phyloP scores from a whole-genome alignment of 1,140 invertebrate species.

The Lordiphosa stackelbergi region DNA sequence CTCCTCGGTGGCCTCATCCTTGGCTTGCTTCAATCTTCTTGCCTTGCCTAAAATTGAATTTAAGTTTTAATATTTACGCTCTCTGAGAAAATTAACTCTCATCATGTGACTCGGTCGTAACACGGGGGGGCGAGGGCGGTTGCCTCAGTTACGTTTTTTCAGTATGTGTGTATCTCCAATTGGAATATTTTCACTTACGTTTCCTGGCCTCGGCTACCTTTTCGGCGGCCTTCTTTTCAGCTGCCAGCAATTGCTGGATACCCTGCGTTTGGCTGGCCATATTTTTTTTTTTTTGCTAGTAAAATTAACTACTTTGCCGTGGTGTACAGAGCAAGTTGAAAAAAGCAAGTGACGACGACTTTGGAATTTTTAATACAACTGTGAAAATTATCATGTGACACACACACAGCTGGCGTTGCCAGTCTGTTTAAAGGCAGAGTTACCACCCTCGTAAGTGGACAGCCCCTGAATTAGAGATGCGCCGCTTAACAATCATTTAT shows the following conservation, averaged over 20 bases:
- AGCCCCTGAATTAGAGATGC: no score
- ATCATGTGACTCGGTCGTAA: conserved; percentile 67
- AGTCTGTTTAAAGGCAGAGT: no score
- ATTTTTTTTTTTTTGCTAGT: conserved; percentile 71
- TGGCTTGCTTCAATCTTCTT: conserved; percentile 97
- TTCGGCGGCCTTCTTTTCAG: conserved; percentile 98
- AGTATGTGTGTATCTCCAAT: conserved; percentile 25
- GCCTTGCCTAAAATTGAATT: conserved; percentile 88
- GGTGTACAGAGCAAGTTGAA: conserved; percentile 58
- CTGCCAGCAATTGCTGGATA: conserved; percentile 97
- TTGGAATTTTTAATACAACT: conserved; percentile 20
- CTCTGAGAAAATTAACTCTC: conserved; percentile 27
- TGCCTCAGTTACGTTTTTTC: conserved; percentile 34
- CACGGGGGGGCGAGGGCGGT: conserved; percentile 13
- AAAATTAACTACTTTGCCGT: conserved; percentile 29
- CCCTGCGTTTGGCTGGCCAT: conserved; percentile 99
- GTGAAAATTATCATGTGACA: conserved; percentile 76
- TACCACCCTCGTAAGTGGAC: no score
- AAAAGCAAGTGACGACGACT: conserved; percentile 72
- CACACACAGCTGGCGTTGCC: conserved; percentile 16
- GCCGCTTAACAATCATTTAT: no score
- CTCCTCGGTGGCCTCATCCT: conserved; percentile 99
- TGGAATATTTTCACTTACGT: conserved; percentile 84
- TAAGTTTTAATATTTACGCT: no score
- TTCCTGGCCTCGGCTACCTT: conserved; percentile 99